Conservation (phyloP, 2,113 vertebrate genomes). For the Percopsis transmontana region DNA sequence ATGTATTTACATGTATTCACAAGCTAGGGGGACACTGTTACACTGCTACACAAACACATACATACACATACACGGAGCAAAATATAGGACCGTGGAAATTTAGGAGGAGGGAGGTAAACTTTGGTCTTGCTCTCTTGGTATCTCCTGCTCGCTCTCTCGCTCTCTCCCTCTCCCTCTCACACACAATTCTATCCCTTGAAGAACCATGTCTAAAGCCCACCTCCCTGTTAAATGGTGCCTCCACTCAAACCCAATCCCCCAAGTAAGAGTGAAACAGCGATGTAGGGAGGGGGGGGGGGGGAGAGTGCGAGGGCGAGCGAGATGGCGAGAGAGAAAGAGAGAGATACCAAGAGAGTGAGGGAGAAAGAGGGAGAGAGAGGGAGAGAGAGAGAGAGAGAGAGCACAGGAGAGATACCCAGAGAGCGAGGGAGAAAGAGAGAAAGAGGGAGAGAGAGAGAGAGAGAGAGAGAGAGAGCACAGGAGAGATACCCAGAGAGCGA, state of each 20-base stretch:
- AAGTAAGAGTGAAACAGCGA: slow-evolving; percentile 64
- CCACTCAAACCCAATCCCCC: slow-evolving; percentile 72
- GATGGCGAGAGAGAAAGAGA: neutral
- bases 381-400: neutral
- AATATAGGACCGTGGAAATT: too few relatives aligned
- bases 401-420: slow-evolving; percentile 2
- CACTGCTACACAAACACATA: neutral
- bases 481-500: slow-evolving; percentile 70
- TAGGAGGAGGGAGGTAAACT: too few relatives aligned
- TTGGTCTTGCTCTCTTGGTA: too few relatives aligned
- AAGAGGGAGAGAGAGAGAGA: slow-evolving; percentile 25
- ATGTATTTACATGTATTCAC: too few relatives aligned
- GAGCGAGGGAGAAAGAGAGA: slow-evolving; percentile 16
- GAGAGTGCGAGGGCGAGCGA: neutral
- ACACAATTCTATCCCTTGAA: slow-evolving; percentile 32
- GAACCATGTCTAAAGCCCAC: slow-evolving; percentile 46
- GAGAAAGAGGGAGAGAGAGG: slow-evolving; percentile 37
- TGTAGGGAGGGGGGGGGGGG: neutral
- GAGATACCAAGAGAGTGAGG: slow-evolving; percentile 20
- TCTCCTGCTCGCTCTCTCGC: too few relatives aligned
- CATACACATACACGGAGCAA: too few relatives aligned
- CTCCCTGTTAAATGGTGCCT: slow-evolving; percentile 51
- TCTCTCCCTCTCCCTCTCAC: too few relatives aligned
- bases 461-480: neutral
- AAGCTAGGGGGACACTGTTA: neutral